Conservation (phyloP, 2,797 vertebrate genomes). For the Chiroxiphia lanceolata region DNA sequence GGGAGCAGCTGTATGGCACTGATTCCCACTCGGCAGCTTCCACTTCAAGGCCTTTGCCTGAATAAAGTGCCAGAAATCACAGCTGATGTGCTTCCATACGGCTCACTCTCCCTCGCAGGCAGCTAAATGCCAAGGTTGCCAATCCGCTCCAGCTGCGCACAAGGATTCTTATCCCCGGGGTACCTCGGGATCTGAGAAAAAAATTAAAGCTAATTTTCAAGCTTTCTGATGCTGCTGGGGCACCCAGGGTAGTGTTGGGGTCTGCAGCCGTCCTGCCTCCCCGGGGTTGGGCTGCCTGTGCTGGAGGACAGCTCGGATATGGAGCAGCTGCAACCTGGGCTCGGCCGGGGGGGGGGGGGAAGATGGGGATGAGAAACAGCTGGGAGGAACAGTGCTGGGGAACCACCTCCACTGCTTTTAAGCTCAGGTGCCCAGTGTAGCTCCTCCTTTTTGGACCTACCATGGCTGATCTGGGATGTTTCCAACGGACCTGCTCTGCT, state of each 20-base stretch:
- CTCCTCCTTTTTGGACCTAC: background rate
- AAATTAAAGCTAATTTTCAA: background rate
- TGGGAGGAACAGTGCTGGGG: background rate
- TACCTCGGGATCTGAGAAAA: background rate
- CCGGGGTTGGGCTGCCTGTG: rapidly evolving
- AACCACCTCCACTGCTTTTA: background rate
- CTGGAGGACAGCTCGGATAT: background rate
- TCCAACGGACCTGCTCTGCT: background rate
- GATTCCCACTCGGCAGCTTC: background rate
- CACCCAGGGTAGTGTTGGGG: rapidly evolving
- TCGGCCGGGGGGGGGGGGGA: background rate
- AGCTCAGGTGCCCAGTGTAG: background rate
- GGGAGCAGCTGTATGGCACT: background rate
- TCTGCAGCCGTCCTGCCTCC: background rate
- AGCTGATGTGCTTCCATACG: rapidly evolving
- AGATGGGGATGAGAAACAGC: background rate
- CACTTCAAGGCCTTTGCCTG: background rate
- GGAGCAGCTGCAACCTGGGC: background rate
- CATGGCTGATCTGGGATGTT: background rate
- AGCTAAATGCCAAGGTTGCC: background rate
- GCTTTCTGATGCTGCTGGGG: background rate
- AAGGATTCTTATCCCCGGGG: background rate
- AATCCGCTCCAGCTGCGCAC: rapidly evolving
- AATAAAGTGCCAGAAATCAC: background rate
- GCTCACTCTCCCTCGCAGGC: background rate